Percentiles rank a stretch among this genome's conserved stretches.
These are phyloP conservation scores for Bugula neritina DNA, from an alignment of 2,888 invertebrate species.

Conservation along the genomic window DNA sequence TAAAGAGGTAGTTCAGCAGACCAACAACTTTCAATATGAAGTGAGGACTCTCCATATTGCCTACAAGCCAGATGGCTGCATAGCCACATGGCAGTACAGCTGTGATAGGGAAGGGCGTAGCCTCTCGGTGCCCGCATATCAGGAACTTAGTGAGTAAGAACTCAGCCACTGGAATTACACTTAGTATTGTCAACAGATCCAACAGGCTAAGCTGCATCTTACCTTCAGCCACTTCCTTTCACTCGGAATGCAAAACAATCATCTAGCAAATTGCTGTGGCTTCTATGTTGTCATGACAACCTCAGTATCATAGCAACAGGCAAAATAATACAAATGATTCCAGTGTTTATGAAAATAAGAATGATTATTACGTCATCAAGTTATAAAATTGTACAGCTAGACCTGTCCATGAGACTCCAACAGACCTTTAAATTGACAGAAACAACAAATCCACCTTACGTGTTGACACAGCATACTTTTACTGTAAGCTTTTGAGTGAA, in stretches of 20 bases:
- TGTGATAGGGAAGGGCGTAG: constrained; percentile 6
- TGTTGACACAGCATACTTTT: too few relatives aligned
- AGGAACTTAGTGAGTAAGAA: background rate
- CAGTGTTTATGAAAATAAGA: too few relatives aligned
- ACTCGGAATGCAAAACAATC: background rate
- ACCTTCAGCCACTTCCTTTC: too few relatives aligned
- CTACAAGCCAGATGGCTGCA: background rate
- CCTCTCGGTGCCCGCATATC: background rate
- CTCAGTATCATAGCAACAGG: too few relatives aligned
- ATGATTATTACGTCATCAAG: too few relatives aligned
- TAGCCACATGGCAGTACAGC: background rate
- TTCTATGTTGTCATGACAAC: too few relatives aligned
- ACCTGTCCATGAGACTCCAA: too few relatives aligned
- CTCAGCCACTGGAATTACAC: constrained; percentile 8
- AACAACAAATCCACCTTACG: too few relatives aligned
- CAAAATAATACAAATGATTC: too few relatives aligned
- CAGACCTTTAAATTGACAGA: too few relatives aligned
- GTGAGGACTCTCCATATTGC: background rate
- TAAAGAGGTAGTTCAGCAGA: background rate
- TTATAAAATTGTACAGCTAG: too few relatives aligned
- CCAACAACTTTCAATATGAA: background rate
- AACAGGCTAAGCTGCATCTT: constrained; percentile 10
- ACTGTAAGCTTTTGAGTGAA: too few relatives aligned
- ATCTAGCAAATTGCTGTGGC: background rate
- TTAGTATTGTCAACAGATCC: background rate